phyloP scores from a whole-genome alignment of 1,140 invertebrate species.

The Oreohelix idahoensis region DNA sequence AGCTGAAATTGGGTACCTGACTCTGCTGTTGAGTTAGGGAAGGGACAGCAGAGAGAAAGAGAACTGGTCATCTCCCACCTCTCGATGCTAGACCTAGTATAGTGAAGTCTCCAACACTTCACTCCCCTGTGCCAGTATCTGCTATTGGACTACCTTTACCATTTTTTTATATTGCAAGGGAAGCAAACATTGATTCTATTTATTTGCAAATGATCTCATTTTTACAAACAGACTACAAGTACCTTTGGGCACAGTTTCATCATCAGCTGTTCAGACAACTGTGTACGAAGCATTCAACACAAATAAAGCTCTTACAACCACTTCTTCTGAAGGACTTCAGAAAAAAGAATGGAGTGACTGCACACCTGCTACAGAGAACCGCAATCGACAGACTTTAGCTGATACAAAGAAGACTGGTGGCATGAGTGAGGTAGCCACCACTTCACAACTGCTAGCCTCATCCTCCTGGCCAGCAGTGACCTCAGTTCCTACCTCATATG shows the following conservation, averaged over 20 bases:
- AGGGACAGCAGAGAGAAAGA: too few species aligned
- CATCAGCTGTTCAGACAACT: not conserved
- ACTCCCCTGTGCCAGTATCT: too few species aligned
- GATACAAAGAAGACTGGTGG: not conserved
- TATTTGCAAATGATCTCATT: too few species aligned
- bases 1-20: too few species aligned
- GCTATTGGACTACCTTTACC: too few species aligned
- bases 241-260: conserved; percentile 6
- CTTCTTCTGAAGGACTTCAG: not conserved
- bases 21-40: too few species aligned
- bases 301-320: not conserved
- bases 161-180: too few species aligned
- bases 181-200: too few species aligned
- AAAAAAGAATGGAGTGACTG: not conserved
- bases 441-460: not conserved
- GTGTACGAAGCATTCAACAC: not conserved
- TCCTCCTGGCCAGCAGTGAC: too few species aligned
- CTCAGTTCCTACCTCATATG: not conserved
- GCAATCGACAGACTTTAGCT: not conserved
- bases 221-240: conserved; percentile 17
- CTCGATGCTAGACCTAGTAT: too few species aligned
- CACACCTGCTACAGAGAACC: not conserved
- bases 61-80: too few species aligned
- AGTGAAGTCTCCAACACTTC: too few species aligned
- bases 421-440: not conserved